These are phyloP conservation scores for Creontiades dilutus DNA, from an alignment of 2,888 invertebrate species.

Conservation along the genomic window DNA sequence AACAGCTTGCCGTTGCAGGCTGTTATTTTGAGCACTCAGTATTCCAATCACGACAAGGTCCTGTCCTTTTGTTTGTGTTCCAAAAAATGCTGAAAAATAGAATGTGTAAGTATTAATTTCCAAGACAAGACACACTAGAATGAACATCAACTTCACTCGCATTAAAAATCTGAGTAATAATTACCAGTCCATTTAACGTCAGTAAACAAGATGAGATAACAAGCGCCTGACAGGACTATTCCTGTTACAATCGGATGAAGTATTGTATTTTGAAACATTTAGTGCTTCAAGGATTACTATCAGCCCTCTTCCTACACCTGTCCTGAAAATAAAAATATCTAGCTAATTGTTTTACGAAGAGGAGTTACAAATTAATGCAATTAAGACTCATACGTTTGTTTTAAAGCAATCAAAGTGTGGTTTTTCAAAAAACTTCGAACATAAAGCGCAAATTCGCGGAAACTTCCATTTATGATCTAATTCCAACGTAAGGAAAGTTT, in stretches of 20 bases:
- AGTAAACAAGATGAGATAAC: background rate
- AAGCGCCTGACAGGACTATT: background rate
- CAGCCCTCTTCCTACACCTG: background rate
- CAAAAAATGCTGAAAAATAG: background rate
- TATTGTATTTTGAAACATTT: background rate
- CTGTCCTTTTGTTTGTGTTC: background rate
- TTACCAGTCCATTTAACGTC: background rate
- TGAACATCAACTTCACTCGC: background rate
- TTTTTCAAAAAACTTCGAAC: no score
- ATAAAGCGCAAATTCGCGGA: no score
- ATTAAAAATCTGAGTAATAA: background rate
- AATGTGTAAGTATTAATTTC: background rate
- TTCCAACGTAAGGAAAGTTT: no score
- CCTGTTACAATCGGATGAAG: background rate
- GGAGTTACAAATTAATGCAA: no score
- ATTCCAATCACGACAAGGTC: constrained; percentile 60
- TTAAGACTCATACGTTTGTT: no score
- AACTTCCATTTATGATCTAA: no score
- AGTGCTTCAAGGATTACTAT: background rate
- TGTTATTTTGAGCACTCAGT: constrained; percentile 65
- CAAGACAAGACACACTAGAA: background rate
- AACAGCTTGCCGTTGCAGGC: constrained; percentile 71
- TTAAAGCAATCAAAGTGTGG: no score
- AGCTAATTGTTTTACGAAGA: no score
- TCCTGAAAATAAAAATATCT: no score